Evolutionary conservation across 2,888 invertebrate species (phyloP).

Genomic region (Nemotelus pantherinus): DNA sequence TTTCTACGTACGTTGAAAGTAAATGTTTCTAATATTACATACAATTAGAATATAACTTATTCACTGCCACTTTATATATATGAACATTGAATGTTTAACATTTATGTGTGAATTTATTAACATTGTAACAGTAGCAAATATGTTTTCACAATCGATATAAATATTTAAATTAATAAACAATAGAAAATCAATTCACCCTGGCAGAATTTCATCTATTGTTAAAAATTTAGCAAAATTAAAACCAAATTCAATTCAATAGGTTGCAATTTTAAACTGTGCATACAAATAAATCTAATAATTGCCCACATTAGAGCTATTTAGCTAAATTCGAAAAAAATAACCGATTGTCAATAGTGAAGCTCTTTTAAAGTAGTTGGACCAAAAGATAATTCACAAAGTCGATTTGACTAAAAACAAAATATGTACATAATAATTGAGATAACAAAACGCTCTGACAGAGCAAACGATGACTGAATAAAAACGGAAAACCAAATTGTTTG

Average conservation of each 20-base stretch:
- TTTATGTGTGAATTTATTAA: too few relatives aligned
- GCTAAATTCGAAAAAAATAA: neutral
- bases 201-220: slow-evolving; percentile 23
- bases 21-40: too few relatives aligned
- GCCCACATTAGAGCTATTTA: neutral
- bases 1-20: too few relatives aligned
- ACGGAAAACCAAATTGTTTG: too few relatives aligned
- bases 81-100: neutral
- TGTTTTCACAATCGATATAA: too few relatives aligned
- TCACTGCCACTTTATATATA: neutral
- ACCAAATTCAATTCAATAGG: neutral
- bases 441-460: too few relatives aligned
- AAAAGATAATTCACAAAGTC: slow-evolving; percentile 11
- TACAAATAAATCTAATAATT: neutral
- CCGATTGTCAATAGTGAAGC: slow-evolving; percentile 8
- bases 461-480: too few relatives aligned
- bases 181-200: neutral
- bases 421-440: neutral
- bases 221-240: neutral
- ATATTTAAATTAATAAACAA: too few relatives aligned
- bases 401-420: neutral
- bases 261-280: neutral
- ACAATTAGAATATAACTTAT: neutral
- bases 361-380: slow-evolving; percentile 38
- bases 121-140: too few relatives aligned